Conservation (phyloP, 2,797 vertebrate species). For the Chromobotia macracanthus region DNA sequence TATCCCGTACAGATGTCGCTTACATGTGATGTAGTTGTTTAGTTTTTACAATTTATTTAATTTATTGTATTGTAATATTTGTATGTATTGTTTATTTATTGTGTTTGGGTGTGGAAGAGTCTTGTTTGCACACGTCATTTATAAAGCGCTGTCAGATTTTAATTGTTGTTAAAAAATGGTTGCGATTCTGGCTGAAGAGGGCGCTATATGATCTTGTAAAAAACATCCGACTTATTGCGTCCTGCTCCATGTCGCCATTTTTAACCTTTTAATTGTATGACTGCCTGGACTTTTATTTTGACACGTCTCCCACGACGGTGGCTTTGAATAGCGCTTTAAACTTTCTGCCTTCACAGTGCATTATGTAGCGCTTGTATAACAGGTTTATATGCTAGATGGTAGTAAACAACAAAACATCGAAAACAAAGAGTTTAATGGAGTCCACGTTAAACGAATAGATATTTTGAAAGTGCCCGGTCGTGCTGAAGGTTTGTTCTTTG, state of each 20-base stretch:
- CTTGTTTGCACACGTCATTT: too few relatives aligned
- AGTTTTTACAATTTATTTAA: too few relatives aligned
- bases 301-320: background rate
- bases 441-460: slow-evolving; percentile 49
- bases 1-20: too few relatives aligned
- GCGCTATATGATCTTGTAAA: slow-evolving; percentile 9
- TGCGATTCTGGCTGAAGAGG: background rate
- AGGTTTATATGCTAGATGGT: background rate
- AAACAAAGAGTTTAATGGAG: slow-evolving; percentile 33
- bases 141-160: too few relatives aligned
- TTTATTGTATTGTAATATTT: too few relatives aligned
- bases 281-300: slow-evolving; percentile 52
- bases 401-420: slow-evolving; percentile 29
- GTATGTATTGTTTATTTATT: too few relatives aligned
- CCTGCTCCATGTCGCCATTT: background rate
- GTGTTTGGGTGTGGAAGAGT: too few relatives aligned
- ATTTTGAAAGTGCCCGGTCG: slow-evolving; percentile 38
- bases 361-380: slow-evolving; percentile 36
- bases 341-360: slow-evolving; percentile 20
- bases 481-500: slow-evolving; percentile 56
- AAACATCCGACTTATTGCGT: background rate
- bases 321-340: background rate
- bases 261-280: background rate
- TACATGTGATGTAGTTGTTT: too few relatives aligned
- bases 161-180: background rate